These are phyloP conservation scores for Prosapia bicincta DNA, from an alignment of 2,888 invertebrate genomes.

Conservation along the genomic window DNA sequence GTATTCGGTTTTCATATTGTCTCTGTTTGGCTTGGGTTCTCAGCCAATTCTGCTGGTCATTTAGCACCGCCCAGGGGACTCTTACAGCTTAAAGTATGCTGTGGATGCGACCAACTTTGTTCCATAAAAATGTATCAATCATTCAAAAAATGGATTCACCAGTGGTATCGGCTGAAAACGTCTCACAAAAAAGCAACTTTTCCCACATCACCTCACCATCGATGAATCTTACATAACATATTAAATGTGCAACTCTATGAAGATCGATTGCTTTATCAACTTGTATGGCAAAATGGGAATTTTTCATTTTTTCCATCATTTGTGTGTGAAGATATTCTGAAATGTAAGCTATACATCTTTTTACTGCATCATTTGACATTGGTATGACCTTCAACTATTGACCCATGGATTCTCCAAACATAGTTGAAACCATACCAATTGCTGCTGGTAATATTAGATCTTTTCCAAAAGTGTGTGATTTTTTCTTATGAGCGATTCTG, in stretches of 20 bases:
- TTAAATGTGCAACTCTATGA: conserved; percentile 11
- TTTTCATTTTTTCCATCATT: conserved; percentile 14
- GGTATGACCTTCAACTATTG: neutral
- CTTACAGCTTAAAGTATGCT: too few relatives aligned
- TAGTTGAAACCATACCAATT: conserved; percentile 2
- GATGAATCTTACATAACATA: conserved; percentile 15
- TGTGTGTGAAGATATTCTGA: neutral
- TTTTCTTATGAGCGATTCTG: conserved; percentile 20
- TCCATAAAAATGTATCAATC: neutral
- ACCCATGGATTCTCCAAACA: too few relatives aligned
- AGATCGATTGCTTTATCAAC: conserved; percentile 6
- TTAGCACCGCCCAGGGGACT: too few relatives aligned
- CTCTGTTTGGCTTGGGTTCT: too few relatives aligned
- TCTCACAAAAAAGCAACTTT: conserved; percentile 8
- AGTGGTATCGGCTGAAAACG: too few relatives aligned
- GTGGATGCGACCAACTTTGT: neutral
- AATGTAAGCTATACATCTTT: conserved; percentile 7
- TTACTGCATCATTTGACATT: neutral
- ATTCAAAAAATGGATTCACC: neutral
- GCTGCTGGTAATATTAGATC: too few relatives aligned
- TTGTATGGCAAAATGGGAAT: conserved; percentile 7
- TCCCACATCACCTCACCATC: conserved; percentile 7
- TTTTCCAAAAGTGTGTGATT: neutral
- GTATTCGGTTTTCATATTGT: neutral
- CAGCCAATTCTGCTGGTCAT: too few relatives aligned